phyloP scores from a whole-genome alignment of 2,113 vertebrate genomes.

The Chlamydotis undulata region DNA sequence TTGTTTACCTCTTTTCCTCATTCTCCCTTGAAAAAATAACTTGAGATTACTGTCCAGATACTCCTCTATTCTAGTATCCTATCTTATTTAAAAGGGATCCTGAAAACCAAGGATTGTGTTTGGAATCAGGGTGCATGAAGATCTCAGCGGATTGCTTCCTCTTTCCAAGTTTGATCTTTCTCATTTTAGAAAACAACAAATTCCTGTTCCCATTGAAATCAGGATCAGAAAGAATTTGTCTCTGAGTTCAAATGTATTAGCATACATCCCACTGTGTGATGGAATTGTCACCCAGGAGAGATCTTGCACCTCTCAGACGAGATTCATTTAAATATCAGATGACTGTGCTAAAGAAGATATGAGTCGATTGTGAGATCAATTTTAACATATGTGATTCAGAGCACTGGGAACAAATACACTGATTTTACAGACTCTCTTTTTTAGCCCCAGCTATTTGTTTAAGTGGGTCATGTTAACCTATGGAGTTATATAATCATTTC shows the following conservation, averaged over 20 bases:
- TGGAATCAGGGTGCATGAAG: not conserved
- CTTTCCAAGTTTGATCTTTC: not conserved
- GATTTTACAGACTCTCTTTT: slow-evolving; percentile 47
- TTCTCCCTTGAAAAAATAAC: not conserved
- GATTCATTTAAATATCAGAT: slow-evolving; percentile 58
- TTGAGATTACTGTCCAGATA: not conserved
- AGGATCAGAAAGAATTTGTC: slow-evolving; percentile 19
- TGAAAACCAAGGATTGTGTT: not conserved
- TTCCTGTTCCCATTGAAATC: not conserved
- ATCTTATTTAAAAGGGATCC: not conserved
- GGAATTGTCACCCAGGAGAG: slow-evolving; percentile 10
- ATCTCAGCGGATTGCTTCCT: not conserved
- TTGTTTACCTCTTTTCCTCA: not conserved
- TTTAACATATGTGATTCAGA: slow-evolving; percentile 45
- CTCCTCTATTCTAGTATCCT: not conserved
- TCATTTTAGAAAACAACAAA: slow-evolving; percentile 3
- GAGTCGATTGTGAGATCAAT: slow-evolving; percentile 46
- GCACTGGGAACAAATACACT: slow-evolving; percentile 27
- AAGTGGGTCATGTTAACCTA: slow-evolving; percentile 65
- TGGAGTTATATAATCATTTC: slow-evolving; percentile 65
- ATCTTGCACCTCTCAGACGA: slow-evolving; percentile 8
- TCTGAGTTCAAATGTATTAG: slow-evolving; percentile 5
- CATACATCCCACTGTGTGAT: not conserved
- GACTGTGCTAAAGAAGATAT: slow-evolving; percentile 34
- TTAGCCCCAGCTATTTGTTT: slow-evolving; percentile 63